phyloP scores from a whole-genome alignment of 2,113 vertebrate species.

The Empidonax traillii region DNA sequence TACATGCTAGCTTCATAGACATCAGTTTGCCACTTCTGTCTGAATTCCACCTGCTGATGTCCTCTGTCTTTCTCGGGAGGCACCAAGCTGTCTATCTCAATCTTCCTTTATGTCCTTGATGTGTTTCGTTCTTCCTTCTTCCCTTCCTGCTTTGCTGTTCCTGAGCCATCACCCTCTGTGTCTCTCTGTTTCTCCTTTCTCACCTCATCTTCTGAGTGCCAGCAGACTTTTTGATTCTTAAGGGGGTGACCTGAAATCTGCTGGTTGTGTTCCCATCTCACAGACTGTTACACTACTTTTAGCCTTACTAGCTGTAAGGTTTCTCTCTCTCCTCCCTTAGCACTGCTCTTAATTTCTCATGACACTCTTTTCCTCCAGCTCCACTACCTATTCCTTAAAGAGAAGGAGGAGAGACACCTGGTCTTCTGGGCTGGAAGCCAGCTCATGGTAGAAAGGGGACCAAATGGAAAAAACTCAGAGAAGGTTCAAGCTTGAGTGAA shows the following conservation, averaged over 20 bases:
- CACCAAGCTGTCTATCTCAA: not conserved
- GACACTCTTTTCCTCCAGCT: not conserved
- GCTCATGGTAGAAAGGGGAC: not conserved
- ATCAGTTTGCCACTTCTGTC: not conserved
- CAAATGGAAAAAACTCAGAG: not conserved
- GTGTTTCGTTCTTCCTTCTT: not conserved
- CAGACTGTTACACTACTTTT: not conserved
- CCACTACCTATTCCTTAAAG: not conserved
- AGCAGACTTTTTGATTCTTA: not conserved
- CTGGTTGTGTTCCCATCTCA: not conserved
- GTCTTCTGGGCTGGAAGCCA: not conserved
- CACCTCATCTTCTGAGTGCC: not conserved
- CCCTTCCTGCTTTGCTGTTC: not conserved
- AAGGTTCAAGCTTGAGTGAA: not conserved
- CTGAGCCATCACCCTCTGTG: not conserved
- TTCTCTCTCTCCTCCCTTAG: not conserved
- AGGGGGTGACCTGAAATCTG: not conserved
- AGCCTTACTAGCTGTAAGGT: not conserved
- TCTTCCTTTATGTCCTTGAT: not conserved
- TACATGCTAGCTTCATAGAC: not conserved
- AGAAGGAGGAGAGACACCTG: not conserved
- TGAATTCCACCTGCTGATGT: not conserved
- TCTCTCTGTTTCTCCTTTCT: not conserved
- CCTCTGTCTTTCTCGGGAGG: not conserved
- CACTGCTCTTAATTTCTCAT: rapidly evolving